phyloP scores from a whole-genome alignment of 2,888 invertebrate genomes.

The Drosophila prostipennis region DNA sequence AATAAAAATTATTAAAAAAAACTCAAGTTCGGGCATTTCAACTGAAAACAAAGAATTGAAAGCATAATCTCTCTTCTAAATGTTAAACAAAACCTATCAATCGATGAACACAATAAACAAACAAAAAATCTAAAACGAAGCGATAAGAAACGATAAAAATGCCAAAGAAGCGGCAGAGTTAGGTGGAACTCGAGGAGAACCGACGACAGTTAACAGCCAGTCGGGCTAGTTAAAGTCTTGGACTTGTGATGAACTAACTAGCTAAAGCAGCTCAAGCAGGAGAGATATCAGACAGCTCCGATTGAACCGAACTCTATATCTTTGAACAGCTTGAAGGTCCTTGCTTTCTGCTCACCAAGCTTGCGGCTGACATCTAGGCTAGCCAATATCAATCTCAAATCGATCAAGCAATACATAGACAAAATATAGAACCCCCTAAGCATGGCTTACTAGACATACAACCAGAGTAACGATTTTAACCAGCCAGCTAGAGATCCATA shows the following conservation, averaged over 20 bases:
- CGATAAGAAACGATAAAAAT: constrained; percentile 32
- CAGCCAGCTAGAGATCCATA: constrained; percentile 21
- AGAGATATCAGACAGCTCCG: constrained; percentile 37
- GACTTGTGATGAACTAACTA: constrained; percentile 7
- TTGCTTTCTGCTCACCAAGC: constrained; percentile 27
- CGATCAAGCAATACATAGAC: constrained; percentile 57
- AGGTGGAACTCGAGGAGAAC: constrained; percentile 14
- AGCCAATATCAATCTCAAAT: constrained; percentile 51
- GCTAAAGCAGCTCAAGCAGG: constrained; percentile 10
- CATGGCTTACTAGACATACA: constrained; percentile 62
- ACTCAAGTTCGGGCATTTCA: constrained; percentile 64
- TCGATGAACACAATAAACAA: constrained; percentile 50
- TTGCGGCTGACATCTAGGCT: constrained; percentile 39
- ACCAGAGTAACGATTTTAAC: constrained; percentile 55
- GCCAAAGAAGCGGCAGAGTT: constrained; percentile 39
- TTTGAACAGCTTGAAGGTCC: constrained; percentile 34
- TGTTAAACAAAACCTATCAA: constrained; percentile 56
- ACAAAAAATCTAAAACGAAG: constrained; percentile 28
- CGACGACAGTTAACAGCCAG: constrained; percentile 7
- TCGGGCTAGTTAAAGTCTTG: constrained; percentile 10
- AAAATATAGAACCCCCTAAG: constrained; percentile 55
- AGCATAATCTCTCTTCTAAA: constrained; percentile 75
- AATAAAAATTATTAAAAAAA: constrained; percentile 45
- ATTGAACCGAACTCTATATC: constrained; percentile 40
- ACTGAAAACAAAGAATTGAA: constrained; percentile 56